phyloP scores from a whole-genome alignment of 2,797 vertebrate genomes.

The Pempheris klunzingeri region DNA sequence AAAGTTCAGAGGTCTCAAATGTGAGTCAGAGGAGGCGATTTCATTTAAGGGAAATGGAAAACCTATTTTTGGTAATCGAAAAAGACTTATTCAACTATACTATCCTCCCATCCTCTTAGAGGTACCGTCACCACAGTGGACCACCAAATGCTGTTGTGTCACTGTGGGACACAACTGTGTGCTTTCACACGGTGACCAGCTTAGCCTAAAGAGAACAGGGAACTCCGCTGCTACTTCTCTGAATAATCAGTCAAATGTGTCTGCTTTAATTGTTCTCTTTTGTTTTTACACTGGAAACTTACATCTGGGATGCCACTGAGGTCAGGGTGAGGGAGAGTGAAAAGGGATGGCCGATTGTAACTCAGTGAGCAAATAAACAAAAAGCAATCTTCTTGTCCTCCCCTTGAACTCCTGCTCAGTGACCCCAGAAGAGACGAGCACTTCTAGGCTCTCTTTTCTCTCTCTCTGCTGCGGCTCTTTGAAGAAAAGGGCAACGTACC shows the following conservation, averaged over 20 bases:
- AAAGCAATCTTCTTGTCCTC: conserved; percentile 54
- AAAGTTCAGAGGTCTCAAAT: conserved; percentile 65
- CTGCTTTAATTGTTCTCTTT: conserved; percentile 29
- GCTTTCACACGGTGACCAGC: neutral
- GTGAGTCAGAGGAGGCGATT: conserved; percentile 22
- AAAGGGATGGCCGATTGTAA: conserved; percentile 33
- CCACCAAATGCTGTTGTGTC: neutral
- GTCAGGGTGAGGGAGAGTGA: conserved; percentile 20
- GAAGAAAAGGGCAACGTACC: conserved; percentile 46
- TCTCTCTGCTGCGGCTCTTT: conserved; percentile 43
- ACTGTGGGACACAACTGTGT: conserved; percentile 6
- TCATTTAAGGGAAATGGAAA: conserved; percentile 33
- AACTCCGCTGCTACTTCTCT: conserved; percentile 21
- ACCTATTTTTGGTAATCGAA: neutral
- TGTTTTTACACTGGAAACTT: conserved; percentile 12
- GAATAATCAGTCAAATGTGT: neutral
- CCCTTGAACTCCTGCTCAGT: conserved; percentile 50
- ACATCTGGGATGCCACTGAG: neutral
- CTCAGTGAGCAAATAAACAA: conserved; percentile 53
- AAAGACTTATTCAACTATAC: conserved; percentile 14
- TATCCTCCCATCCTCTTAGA: neutral
- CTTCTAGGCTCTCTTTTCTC: conserved; percentile 26
- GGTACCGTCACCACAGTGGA: neutral
- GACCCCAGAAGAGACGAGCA: conserved; percentile 40
- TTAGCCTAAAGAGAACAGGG: neutral